These are phyloP conservation scores for Lamellibrachia luymesi DNA, from an alignment of 1,140 invertebrate genomes.

Conservation along the genomic window DNA sequence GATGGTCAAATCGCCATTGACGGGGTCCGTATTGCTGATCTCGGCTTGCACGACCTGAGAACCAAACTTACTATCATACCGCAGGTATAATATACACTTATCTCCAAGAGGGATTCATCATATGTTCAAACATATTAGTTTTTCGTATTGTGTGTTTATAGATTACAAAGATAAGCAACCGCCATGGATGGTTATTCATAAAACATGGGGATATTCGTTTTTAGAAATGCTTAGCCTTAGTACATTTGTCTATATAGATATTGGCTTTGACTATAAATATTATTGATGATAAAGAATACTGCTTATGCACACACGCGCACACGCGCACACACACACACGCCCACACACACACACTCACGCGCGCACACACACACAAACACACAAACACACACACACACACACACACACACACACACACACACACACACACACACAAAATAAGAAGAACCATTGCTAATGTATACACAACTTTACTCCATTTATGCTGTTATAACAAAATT, in stretches of 20 bases:
- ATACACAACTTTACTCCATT: neutral
- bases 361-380: too few species aligned
- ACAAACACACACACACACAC: too few species aligned
- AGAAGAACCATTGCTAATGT: neutral
- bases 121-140: conserved; percentile 68
- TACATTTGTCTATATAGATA: too few species aligned
- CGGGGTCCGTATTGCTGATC: conserved; percentile 43
- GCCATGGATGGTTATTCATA: too few species aligned
- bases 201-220: too few species aligned
- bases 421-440: too few species aligned
- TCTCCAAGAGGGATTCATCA: conserved; percentile 69
- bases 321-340: conserved; percentile 31
- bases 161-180: too few species aligned
- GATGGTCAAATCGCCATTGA: conserved; percentile 52
- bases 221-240: too few species aligned
- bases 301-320: conserved; percentile 64
- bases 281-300: conserved; percentile 59
- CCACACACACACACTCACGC: neutral
- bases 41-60: conserved; percentile 51
- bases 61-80: conserved; percentile 46
- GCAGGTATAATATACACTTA: conserved; percentile 32
- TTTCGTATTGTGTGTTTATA: too few species aligned
- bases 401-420: too few species aligned
- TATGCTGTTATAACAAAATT: neutral
- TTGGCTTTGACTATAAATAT: too few species aligned